These are phyloP conservation scores for Mormyrus iriodes DNA, from an alignment of 2,113 vertebrate species.

Conservation along the genomic window DNA sequence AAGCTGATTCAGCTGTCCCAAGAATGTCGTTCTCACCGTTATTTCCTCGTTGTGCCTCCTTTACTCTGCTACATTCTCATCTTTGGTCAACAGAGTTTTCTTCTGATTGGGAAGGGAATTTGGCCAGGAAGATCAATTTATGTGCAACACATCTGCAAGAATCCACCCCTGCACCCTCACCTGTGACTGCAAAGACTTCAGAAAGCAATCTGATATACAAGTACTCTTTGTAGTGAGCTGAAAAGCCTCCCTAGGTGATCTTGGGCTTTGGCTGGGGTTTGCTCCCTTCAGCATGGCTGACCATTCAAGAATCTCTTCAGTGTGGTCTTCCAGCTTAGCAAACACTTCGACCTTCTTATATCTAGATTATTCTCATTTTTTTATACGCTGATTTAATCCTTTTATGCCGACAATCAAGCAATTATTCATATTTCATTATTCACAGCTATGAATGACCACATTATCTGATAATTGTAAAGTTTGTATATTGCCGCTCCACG, in stretches of 20 bases:
- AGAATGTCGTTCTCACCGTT: background rate
- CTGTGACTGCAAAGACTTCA: background rate
- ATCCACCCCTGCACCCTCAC: background rate
- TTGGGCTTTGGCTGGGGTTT: background rate
- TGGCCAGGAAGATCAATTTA: background rate
- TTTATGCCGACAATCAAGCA: background rate
- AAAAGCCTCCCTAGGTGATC: background rate
- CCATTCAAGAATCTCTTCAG: background rate
- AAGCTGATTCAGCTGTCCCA: background rate
- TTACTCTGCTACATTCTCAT: background rate
- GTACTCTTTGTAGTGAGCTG: background rate
- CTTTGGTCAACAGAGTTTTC: background rate
- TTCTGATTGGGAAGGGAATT: background rate
- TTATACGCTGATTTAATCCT: background rate
- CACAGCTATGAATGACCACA: background rate
- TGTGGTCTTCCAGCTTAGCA: background rate
- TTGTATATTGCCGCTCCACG: background rate
- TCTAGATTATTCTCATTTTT: background rate
- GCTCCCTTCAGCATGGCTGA: background rate
- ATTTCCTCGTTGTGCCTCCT: background rate
- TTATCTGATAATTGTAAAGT: constrained; percentile 1
- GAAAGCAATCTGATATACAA: background rate
- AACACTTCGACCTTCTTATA: background rate
- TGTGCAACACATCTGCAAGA: background rate
- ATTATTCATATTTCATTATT: background rate